phyloP scores from a whole-genome alignment of 2,888 invertebrate genomes.

The Venustoraphidia nigricollis region DNA sequence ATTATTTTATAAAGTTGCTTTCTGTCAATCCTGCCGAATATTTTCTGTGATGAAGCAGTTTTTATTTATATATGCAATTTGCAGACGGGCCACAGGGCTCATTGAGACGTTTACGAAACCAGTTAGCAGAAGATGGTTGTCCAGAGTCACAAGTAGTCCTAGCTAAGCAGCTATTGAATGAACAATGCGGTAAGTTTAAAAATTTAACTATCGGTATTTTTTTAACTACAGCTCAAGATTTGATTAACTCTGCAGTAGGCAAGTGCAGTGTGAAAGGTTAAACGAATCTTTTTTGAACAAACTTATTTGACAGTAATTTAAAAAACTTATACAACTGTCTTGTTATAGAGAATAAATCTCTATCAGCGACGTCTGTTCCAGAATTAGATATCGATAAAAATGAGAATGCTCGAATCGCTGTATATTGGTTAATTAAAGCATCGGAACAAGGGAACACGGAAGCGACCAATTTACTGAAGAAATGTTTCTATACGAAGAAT shows the following conservation, averaged over 20 bases:
- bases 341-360: no score
- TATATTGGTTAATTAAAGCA: constrained; percentile 85
- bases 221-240: constrained; percentile 1
- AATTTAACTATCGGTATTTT: constrained; percentile 4
- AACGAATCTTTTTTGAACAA: not conserved
- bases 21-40: no score
- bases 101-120: constrained; percentile 44
- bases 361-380: constrained; percentile 17
- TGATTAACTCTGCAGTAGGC: no score
- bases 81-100: constrained; percentile 52
- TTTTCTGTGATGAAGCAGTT: not conserved
- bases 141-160: constrained; percentile 78
- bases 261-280: not conserved
- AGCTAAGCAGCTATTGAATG: constrained; percentile 68
- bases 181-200: constrained; percentile 47
- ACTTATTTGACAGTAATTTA: no score
- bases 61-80: constrained; percentile 9
- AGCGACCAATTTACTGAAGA: constrained; percentile 62
- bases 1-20: no score
- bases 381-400: constrained; percentile 51
- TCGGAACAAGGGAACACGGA: constrained; percentile 84
- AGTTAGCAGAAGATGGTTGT: constrained; percentile 77
- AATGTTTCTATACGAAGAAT: constrained; percentile 54
- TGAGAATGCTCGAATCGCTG: constrained; percentile 65
- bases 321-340: no score